Evolutionary conservation across 2,888 invertebrate species (phyloP), one percentile per base, ranked within the genome.

Genomic region (Ochropacha duplaris): DNA sequence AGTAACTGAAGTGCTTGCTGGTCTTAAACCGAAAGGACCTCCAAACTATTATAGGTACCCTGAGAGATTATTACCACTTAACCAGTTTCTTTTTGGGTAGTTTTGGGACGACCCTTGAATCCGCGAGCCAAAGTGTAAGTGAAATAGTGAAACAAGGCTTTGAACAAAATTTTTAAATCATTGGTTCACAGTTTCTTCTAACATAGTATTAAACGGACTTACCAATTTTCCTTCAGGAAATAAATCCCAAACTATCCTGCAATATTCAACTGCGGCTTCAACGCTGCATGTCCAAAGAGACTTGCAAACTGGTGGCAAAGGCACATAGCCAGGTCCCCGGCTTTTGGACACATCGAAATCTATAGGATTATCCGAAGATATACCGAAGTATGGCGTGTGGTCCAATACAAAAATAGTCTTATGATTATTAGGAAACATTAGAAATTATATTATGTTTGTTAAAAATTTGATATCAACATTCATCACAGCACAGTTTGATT

Each of bases 321-420:
- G 96, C 57, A 96, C 96, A 71, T 95, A 94, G 56, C 95, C 95
- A 19, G 95, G 94, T 1, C 94, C 94, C 57, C 96, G 94, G 62
- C 94, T 93, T 87, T 96, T 96, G 4, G 95, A 93, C 54, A 95
- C 89, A 85, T 98, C 98, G 85, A 98, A 97, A 79, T 98, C 98
- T 66, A 97, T 94, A 0, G 95, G 95, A 80, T 95, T 95, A 69
- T 97, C 97, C 57, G 96, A 96, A 5, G 96, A 96, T 79, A 97
- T 96, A 24, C 97, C 96, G 85, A 99, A 98, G 79, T 97, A 97
- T 4, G 98, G 97, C 0, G 98, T 97, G 78, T 98, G 98, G 81
- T 99, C 99, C 70, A 99, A 88, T 22, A 99, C 97, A 86, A 99
- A 97, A 60, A 99, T 96, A 0, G 99, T 99, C 92, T 99, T 99